Percentiles rank a stretch among this genome's conserved stretches.
phyloP scores from a whole-genome alignment of 2,888 invertebrate species.

The Meteorus cinctellus region DNA sequence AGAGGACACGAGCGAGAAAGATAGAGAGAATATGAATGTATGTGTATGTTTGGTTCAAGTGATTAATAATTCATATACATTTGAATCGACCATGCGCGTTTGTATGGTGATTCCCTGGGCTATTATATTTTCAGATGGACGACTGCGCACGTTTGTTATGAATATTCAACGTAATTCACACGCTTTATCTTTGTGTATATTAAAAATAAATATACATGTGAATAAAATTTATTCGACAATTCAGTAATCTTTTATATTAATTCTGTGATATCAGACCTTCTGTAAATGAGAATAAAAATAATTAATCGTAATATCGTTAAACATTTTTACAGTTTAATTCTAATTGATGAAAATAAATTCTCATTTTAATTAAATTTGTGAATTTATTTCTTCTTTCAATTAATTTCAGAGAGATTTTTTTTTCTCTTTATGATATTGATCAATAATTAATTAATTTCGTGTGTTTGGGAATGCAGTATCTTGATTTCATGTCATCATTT shows the following conservation, averaged over 20 bases:
- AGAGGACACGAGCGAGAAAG: slow-evolving; percentile 38
- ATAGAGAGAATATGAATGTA: slow-evolving; percentile 30
- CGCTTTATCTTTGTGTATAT: slow-evolving; percentile 53
- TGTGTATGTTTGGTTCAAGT: slow-evolving; percentile 57
- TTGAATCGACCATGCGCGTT: slow-evolving; percentile 23
- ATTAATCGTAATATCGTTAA: too few species aligned
- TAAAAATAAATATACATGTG: too few species aligned
- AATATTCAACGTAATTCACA: slow-evolving; percentile 67
- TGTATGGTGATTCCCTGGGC: slow-evolving; percentile 20
- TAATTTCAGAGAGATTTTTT: too few species aligned
- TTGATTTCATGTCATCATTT: neutral
- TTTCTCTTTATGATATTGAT: too few species aligned
- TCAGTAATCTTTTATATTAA: neutral
- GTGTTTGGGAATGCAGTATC: too few species aligned
- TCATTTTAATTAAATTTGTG: too few species aligned
- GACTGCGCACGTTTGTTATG: slow-evolving; percentile 58
- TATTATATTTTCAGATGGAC: slow-evolving; percentile 54
- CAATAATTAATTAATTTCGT: too few species aligned
- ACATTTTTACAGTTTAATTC: too few species aligned
- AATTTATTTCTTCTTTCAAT: too few species aligned
- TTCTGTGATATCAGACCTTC: neutral
- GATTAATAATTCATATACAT: slow-evolving; percentile 66
- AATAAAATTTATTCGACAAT: slow-evolving; percentile 49
- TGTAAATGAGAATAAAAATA: neutral
- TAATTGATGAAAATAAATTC: too few species aligned